Evolutionary conservation across 2,113 vertebrate species (phyloP).

Genomic region (Narcine bancroftii): DNA sequence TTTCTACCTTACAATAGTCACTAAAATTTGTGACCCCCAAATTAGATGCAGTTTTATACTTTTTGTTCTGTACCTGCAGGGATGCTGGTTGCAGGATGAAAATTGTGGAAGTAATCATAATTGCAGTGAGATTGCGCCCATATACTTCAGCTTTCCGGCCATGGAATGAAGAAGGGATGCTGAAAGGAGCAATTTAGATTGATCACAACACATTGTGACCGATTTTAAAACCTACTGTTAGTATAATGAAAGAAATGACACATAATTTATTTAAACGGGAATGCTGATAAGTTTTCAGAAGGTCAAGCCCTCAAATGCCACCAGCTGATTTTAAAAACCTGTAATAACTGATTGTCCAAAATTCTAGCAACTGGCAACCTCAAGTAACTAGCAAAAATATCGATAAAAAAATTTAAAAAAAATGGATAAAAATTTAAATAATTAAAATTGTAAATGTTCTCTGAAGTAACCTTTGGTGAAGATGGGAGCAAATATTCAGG

Average conservation of each 20-base stretch:
- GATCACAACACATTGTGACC: background rate
- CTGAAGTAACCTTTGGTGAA: too few relatives aligned
- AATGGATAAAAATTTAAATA: too few relatives aligned
- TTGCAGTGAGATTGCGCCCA: too few relatives aligned
- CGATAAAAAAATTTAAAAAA: too few relatives aligned
- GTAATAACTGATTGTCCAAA: too few relatives aligned
- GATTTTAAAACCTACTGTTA: background rate
- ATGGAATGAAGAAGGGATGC: too few relatives aligned
- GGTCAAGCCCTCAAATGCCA: background rate
- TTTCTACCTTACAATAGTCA: too few relatives aligned
- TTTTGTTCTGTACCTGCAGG: background rate
- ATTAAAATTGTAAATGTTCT: too few relatives aligned
- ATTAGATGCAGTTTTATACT: background rate
- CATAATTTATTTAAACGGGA: background rate
- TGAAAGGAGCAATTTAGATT: background rate
- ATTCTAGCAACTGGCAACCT: too few relatives aligned
- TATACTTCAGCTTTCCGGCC: background rate
- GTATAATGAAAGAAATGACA: background rate
- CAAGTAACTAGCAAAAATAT: too few relatives aligned
- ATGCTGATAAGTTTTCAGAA: background rate
- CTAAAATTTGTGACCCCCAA: background rate
- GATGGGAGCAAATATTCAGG: too few relatives aligned
- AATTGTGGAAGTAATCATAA: background rate
- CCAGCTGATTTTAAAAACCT: too few relatives aligned
- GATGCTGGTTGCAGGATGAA: background rate